Conservation (phyloP, 2,797 vertebrate genomes). For the Acanthurus lineatus region DNA sequence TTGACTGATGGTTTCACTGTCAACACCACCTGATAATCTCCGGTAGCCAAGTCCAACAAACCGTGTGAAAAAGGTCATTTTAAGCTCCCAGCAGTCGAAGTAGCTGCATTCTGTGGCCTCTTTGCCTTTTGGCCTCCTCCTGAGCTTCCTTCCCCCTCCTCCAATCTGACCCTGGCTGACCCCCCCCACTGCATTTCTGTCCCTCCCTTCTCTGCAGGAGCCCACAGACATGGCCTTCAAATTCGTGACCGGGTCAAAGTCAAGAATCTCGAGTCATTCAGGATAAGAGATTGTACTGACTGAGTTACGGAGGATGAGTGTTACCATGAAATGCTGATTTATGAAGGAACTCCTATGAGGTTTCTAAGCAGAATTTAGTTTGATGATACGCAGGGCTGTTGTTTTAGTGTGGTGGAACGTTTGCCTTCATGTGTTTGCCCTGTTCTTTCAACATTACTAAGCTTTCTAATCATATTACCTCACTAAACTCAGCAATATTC, state of each 20-base stretch:
- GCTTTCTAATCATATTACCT: not conserved
- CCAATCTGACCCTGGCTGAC: not conserved
- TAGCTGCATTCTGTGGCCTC: not conserved
- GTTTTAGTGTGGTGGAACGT: not conserved
- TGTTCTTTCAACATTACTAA: not conserved
- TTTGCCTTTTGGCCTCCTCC: not conserved
- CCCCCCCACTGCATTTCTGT: slow-evolving; percentile 11
- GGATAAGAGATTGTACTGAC: not conserved
- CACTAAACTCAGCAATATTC: not conserved
- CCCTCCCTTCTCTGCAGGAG: slow-evolving; percentile 33
- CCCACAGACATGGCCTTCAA: slow-evolving; percentile 20
- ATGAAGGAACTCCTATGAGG: not conserved
- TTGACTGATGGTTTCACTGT: not conserved
- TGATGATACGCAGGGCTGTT: not conserved
- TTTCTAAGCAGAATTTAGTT: not conserved
- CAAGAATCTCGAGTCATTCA: slow-evolving; percentile 26
- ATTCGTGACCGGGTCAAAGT: slow-evolving; percentile 25
- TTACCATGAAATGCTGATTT: not conserved
- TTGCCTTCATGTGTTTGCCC: not conserved
- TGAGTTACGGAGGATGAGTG: too few relatives aligned
- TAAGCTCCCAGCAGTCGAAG: not conserved
- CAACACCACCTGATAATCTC: not conserved
- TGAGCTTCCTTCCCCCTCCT: slow-evolving; percentile 13
- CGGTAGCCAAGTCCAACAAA: not conserved
- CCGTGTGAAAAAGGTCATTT: not conserved